Conservation (phyloP, 1,140 invertebrate genomes). For the Leptinotarsa undecemlineata region DNA sequence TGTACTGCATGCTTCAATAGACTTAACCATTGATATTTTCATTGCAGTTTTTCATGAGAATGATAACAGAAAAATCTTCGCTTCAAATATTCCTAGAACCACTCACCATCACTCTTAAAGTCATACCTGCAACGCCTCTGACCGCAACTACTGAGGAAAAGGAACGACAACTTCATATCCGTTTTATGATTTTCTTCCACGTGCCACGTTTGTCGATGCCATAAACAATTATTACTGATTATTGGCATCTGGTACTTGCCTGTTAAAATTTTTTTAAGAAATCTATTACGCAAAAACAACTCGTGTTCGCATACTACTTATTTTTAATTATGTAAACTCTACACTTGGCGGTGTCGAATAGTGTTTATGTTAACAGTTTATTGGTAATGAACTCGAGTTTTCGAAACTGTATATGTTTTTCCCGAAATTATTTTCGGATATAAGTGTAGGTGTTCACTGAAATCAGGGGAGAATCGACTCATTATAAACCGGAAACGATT, state of each 20-base stretch:
- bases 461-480: too few species aligned
- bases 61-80: too few species aligned
- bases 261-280: not conserved
- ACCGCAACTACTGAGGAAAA: conserved; percentile 19
- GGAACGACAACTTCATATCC: conserved; percentile 40
- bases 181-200: conserved; percentile 35
- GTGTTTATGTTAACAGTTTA: not conserved
- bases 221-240: conserved; percentile 42
- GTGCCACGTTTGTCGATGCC: conserved; percentile 25
- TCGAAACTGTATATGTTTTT: too few species aligned
- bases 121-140: conserved; percentile 27
- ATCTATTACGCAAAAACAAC: conserved; percentile 2
- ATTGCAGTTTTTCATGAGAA: too few species aligned
- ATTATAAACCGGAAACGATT: too few species aligned
- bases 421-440: too few species aligned
- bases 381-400: not conserved
- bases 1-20: too few species aligned
- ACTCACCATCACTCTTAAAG: too few species aligned
- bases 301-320: not conserved
- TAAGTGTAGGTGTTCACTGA: too few species aligned
- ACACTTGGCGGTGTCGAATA: not conserved
- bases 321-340: conserved; percentile 3
- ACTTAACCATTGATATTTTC: too few species aligned
- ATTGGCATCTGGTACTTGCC: conserved; percentile 35
- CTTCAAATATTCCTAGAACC: too few species aligned